Evolutionary conservation across 2,113 vertebrate species (phyloP).

Genomic region (Chiloscyllium plagiosum): DNA sequence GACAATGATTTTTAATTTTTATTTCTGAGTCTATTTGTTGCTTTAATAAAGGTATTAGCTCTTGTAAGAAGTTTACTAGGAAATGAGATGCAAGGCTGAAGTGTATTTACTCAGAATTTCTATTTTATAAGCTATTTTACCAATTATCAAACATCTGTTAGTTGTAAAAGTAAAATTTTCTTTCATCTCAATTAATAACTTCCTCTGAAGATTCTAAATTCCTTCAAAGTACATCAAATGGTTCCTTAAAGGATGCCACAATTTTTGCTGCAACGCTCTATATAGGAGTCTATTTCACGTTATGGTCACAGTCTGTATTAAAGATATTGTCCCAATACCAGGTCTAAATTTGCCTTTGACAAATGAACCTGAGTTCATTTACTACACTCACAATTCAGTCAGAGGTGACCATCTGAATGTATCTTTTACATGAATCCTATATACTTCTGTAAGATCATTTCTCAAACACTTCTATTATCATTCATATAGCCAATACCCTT

Average conservation of each 20-base stretch:
- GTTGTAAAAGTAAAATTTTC: neutral
- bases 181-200: neutral
- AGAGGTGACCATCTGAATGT: neutral
- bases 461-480: neutral
- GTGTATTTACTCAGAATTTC: neutral
- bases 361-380: neutral
- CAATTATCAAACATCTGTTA: neutral
- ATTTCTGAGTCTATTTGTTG: neutral
- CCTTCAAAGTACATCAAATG: neutral
- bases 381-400: neutral
- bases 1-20: neutral
- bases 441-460: neutral
- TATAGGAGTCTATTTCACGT: neutral
- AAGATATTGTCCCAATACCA: neutral
- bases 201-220: neutral
- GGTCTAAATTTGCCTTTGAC: neutral
- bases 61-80: neutral
- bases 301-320: neutral
- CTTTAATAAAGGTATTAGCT: neutral
- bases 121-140: neutral
- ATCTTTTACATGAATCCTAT: neutral
- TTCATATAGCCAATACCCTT: neutral
- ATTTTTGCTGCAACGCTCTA: neutral
- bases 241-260: neutral
- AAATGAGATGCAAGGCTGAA: neutral